Evolutionary conservation across 2,888 invertebrate genomes (phyloP), one percentile per base, ranked within the genome.

Genomic region (Pasiphila rectangulata): DNA sequence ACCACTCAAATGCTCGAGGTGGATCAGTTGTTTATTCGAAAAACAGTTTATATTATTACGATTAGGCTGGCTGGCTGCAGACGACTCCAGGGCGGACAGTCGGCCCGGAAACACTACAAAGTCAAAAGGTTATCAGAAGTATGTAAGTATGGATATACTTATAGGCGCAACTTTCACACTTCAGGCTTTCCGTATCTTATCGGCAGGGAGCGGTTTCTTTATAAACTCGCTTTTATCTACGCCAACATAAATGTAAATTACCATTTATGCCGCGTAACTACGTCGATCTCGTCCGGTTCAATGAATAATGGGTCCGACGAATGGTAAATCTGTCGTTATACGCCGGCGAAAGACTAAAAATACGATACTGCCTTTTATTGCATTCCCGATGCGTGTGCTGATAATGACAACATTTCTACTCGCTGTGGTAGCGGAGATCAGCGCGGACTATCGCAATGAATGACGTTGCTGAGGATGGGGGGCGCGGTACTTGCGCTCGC

Each of bases 391-490:
- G 79, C 79, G 83, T 83, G 72, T 69, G 70, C 68, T 69, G 79
- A 80, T 86, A 86, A 85, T 86, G 84, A 83, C 79, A 80, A 83
- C 82, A 81, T 85, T 83, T 83, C 82, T 80, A 84, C 81, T 77
- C 75, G 77, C 75, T 75, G 79, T 78, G 80, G 82, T 83, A 83
- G 83, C 79, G n/a, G 64, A 77, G 83, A 86, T 81, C 83, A 74
- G 73, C 63, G 72, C 72, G 76, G 79, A 76, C 84, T 84, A 85
- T 87, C 83, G 79, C 86, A 81, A 86, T 88, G 87, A 87, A 88
- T 88, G 87, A 87, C 87, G 85, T 83, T 64, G 71, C 62, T 64
- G 67, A 64, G 69, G 63, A 67, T 63, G 65, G 67, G 72, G 72
- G 66, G 69, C 52, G 71, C 69, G 53, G 63, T 76, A 76, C 79